Percentiles rank a stretch among this genome's conserved stretches.
phyloP scores from a whole-genome alignment of 1,140 invertebrate genomes.

The Meteorus sp. region DNA sequence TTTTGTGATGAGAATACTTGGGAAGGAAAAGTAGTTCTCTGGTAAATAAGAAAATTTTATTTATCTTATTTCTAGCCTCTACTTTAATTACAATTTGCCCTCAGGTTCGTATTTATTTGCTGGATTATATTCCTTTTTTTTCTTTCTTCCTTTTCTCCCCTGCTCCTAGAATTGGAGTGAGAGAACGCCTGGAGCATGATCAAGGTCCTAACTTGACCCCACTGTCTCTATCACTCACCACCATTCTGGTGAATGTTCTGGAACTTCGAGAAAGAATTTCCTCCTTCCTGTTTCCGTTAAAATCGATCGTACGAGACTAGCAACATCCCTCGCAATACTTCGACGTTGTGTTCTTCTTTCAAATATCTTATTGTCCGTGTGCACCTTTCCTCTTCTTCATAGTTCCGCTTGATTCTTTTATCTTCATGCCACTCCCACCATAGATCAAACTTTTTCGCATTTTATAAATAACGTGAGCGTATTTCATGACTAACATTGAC shows the following conservation, averaged over 20 bases:
- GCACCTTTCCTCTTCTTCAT: background rate
- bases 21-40: no score
- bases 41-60: no score
- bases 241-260: background rate
- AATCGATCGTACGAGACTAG: background rate
- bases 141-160: background rate
- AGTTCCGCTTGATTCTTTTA: background rate
- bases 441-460: background rate
- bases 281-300: background rate
- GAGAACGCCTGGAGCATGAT: background rate
- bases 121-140: background rate
- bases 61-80: no score
- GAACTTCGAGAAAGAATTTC: background rate
- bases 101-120: background rate
- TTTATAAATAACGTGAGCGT: background rate
- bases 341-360: background rate
- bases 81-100: no score
- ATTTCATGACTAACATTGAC: conserved; percentile 1
- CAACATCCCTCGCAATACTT: background rate
- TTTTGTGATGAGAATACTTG: no score
- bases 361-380: no score
- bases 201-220: background rate
- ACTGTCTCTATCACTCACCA: background rate
- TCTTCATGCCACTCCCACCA: conserved; percentile 1
- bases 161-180: background rate